Evolutionary conservation across 2,888 invertebrate genomes (phyloP), one percentile per base, ranked within the genome.

Genomic region (Euphydryas editha): DNA sequence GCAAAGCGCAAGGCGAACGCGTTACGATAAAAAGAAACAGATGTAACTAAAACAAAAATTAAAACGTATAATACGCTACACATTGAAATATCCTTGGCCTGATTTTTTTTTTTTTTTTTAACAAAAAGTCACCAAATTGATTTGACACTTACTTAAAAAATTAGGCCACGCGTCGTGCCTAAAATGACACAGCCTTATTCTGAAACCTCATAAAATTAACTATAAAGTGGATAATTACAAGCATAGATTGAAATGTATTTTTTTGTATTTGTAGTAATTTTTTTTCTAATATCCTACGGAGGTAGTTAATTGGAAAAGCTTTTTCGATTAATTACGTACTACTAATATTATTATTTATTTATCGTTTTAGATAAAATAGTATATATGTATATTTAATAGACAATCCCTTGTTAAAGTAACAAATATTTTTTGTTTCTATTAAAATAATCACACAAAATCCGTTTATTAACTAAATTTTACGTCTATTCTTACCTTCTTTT

Each of bases 181-280:
- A 63, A 74, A 74, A 68, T 77, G 72, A 73, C 76, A 73, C 68
- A 60, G 75, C 70, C 74, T 72, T 63, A 73, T 76, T 72, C 66
- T n/a, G 42, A n/a, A n/a, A n/a, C 5, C 15, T 15, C 42, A 44
- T n/a, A 44, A 2, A 44, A 44, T 44, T 44, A 44, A 15, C 0
- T 6, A n/a, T 44, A 30, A 30, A 30, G 30, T 30, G 8, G 30
- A 30, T 30, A 24, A 30, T 30, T 30, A 44, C 42, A 44, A 8
- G 11, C 39, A 15, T 6, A n/a, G n/a, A 44, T 15, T n/a, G n/a
- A 5, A 1, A 44, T n/a, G 42, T 44, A 39, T 15, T 44, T 44
- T 42, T 44, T 6, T 44, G 39, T 39, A 39, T 11, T 39, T 30
- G 30, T 0, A 30, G 30, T n/a, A n/a, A n/a, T n/a, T n/a, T n/a